phyloP scores from a whole-genome alignment of 2,113 vertebrate species.

The Rhinopomastus cyanomelas region DNA sequence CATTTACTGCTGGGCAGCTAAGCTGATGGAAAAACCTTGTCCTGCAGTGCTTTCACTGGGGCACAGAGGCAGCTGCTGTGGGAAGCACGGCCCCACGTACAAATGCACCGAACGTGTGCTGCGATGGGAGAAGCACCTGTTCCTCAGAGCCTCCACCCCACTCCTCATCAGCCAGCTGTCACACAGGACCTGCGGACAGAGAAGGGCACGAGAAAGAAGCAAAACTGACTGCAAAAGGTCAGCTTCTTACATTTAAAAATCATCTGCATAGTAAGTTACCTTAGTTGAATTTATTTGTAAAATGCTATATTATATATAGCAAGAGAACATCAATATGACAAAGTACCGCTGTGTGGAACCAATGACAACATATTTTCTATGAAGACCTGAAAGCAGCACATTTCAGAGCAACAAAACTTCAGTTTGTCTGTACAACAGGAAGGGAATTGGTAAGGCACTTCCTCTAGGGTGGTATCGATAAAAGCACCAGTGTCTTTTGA shows the following conservation, averaged over 20 bases:
- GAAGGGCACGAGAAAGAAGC: neutral
- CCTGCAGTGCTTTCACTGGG: neutral
- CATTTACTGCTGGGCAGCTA: neutral
- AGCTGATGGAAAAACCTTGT: fast-evolving
- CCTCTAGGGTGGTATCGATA: neutral
- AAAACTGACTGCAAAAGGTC: neutral
- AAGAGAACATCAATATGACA: constrained; percentile 14
- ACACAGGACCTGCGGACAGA: neutral
- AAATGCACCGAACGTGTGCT: fast-evolving
- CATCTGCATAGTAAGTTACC: neutral
- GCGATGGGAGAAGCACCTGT: neutral
- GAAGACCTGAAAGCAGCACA: constrained; percentile 49
- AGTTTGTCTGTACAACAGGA: constrained; percentile 29
- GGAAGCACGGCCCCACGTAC: neutral
- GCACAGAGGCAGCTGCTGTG: neutral
- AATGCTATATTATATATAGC: constrained; percentile 59
- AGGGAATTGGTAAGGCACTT: constrained; percentile 35
- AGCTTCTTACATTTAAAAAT: neutral
- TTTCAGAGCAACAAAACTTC: constrained; percentile 49
- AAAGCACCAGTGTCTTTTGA: constrained; percentile 24
- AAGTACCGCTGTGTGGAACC: constrained; percentile 8
- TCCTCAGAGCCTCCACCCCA: neutral
- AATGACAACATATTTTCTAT: neutral
- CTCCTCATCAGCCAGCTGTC: neutral
- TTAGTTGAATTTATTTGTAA: constrained; percentile 61